Conservation (phyloP, 1,140 invertebrate genomes). For the Drosophila busckii region DNA sequence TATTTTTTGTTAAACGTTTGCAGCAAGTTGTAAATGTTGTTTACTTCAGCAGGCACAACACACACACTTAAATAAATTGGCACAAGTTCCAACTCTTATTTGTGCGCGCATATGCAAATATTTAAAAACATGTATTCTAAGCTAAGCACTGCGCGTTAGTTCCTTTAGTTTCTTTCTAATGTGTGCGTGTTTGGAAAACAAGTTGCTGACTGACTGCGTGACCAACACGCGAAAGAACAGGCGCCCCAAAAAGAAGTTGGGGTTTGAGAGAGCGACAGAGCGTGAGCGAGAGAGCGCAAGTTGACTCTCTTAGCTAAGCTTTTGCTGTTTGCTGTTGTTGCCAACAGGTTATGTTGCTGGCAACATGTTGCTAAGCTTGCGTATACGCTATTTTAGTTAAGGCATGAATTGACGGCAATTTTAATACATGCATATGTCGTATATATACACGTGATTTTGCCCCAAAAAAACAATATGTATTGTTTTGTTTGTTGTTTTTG, state of each 20-base stretch:
- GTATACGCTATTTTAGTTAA: conserved; percentile 53
- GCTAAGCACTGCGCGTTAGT: neutral
- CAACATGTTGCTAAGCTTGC: conserved; percentile 37
- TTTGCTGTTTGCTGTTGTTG: conserved; percentile 2
- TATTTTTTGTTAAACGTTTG: conserved; percentile 37
- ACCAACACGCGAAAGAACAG: conserved; percentile 29
- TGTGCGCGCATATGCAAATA: conserved; percentile 3
- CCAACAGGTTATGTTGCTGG: conserved; percentile 38
- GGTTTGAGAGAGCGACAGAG: conserved; percentile 13
- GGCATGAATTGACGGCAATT: conserved; percentile 26
- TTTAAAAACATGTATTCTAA: conserved; percentile 3
- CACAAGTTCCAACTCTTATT: too few relatives aligned
- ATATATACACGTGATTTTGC: conserved; percentile 24
- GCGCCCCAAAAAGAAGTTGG: conserved; percentile 49
- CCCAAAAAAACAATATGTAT: conserved; percentile 9
- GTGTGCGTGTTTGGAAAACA: conserved; percentile 47
- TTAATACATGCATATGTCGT: too few relatives aligned
- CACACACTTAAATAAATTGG: conserved; percentile 3
- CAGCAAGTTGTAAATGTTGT: conserved; percentile 33
- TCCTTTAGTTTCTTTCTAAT: neutral
- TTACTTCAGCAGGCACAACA: conserved; percentile 23
- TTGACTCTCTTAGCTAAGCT: conserved; percentile 10
- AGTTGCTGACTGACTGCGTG: conserved; percentile 59
- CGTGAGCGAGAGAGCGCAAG: neutral
- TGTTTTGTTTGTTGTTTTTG: conserved; percentile 5